Conservation (phyloP, 2,888 invertebrate species). For the Lithophane ornitopus region DNA sequence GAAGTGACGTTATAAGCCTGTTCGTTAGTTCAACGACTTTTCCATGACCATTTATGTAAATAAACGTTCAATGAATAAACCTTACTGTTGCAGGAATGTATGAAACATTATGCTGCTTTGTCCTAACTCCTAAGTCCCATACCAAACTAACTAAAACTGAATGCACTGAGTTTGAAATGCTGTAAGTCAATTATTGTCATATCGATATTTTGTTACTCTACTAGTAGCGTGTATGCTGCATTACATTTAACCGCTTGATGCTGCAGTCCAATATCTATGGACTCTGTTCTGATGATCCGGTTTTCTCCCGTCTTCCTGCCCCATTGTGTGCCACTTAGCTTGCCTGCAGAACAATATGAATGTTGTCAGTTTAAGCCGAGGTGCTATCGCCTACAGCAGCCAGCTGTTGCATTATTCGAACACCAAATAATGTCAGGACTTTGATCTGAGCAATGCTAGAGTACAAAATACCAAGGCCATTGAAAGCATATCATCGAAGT, state of each 20-base stretch:
- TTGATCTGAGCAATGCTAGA: background rate
- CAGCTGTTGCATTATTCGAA: background rate
- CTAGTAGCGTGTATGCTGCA: background rate
- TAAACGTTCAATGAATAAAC: background rate
- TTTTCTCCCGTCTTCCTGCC: slow-evolving; percentile 36
- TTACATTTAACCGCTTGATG: slow-evolving; percentile 37
- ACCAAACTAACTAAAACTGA: background rate
- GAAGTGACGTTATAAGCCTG: background rate
- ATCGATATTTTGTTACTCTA: slow-evolving; percentile 15
- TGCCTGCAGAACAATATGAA: slow-evolving; percentile 24
- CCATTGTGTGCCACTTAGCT: slow-evolving; percentile 17
- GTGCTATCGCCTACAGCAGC: background rate
- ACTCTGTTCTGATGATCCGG: slow-evolving; percentile 22
- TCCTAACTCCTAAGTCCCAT: background rate
- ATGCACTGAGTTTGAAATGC: background rate
- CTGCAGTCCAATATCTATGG: slow-evolving; percentile 13
- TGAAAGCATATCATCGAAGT: background rate
- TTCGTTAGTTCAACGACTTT: background rate
- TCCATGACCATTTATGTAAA: slow-evolving; percentile 4
- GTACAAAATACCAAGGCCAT: background rate
- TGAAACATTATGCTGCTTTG: background rate
- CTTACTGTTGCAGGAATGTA: background rate
- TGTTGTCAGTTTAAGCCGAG: background rate
- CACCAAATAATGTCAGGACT: background rate
- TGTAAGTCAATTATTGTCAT: background rate